Conservation (phyloP, 2,888 invertebrate species). For the Hemicrepidius hirtus region DNA sequence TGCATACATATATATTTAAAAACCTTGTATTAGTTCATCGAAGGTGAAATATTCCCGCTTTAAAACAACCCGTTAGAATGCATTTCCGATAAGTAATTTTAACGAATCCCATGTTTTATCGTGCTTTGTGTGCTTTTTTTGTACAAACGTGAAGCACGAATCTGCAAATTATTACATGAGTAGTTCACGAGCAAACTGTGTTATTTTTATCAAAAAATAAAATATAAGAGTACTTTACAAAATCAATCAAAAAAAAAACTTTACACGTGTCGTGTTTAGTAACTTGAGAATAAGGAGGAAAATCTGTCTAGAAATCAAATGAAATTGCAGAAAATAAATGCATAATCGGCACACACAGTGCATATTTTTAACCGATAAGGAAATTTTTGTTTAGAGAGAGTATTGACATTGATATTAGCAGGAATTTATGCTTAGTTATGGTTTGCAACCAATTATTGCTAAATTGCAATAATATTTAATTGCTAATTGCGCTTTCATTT, state of each 20-base stretch:
- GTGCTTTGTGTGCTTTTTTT: neutral
- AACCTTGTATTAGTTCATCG: neutral
- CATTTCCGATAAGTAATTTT: neutral
- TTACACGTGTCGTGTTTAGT: neutral
- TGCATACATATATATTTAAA: no score
- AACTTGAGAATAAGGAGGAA: neutral
- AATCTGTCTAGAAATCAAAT: neutral
- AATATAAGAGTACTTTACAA: neutral
- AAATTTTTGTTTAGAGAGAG: neutral
- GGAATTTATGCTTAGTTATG: neutral
- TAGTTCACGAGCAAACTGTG: neutral
- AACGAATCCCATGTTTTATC: neutral
- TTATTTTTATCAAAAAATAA: neutral
- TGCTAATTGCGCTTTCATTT: neutral
- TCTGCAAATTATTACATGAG: neutral
- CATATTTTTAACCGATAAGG: slow-evolving; percentile 8
- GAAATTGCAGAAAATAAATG: slow-evolving; percentile 17
- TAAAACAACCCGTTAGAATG: no score
- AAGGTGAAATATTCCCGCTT: neutral
- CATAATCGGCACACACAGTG: slow-evolving; percentile 3
- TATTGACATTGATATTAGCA: slow-evolving; percentile 13
- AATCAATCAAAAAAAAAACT: neutral
- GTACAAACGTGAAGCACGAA: slow-evolving; percentile 15
- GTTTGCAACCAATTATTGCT: neutral
- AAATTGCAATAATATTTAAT: slow-evolving; percentile 1